Base-by-base conservation (phyloP, 1,140 invertebrate genomes). In the Matsumurasca onukii region DNA sequence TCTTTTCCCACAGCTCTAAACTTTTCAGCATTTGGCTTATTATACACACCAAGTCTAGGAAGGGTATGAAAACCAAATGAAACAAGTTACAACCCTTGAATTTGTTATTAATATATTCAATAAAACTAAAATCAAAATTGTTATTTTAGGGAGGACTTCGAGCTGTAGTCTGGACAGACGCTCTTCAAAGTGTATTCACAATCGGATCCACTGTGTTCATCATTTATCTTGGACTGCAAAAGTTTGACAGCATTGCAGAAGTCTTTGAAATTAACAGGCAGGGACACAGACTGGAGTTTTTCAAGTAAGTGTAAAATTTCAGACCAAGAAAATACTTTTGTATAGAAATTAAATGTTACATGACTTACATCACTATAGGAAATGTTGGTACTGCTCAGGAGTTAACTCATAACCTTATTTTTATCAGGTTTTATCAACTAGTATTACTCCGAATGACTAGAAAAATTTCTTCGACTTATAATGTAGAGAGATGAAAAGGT, bases 111-210 rank as follows among this genome's bases (percentile, higher is more conserved):
- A 9, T 39, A 17, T 39, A 39, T 9, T 5, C 34, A 39, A 39
- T 9, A 39, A 9, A 39, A 39, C 5, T 39, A 39, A 39, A 39
- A 9, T 39, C 5, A 39, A 39, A 9, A n/a, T n/a, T n/a, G n/a
- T 39, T 62, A 27, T 70, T 79, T 55, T 67, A 84, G 86, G 86
- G 89, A 70, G 89, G 89, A 39, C 82, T 91, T 24, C 85, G 86
- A 77, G 92, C 93, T 5, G 92, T 95, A 2, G 87, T 95, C 55
- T 92, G 90, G 87, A 92, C 92, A 1, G 92, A 95, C 76, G 87
- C 90, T 1, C 86, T 93, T 77, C 93, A 95, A 80, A 88, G 90
- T 0, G 79, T 86, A 22, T 84, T 94, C 0, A 95, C 94, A 89
- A 87, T 92, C 52, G 80, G 85, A 0, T 89, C 88, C 0, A 85